These are phyloP conservation scores for Pteropus rufus DNA, from an alignment of 2,797 vertebrate genomes.

Conservation along the genomic window DNA sequence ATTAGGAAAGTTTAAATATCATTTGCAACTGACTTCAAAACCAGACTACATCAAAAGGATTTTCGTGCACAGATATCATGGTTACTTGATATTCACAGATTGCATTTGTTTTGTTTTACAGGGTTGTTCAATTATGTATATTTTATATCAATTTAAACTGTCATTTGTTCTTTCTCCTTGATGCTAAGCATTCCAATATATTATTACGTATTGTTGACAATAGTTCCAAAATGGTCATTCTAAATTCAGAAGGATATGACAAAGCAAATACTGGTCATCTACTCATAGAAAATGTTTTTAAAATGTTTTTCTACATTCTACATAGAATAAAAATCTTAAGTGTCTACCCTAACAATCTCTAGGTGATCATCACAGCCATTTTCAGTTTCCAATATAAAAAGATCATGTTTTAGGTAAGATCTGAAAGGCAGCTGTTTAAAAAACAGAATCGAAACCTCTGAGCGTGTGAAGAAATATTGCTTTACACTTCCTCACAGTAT, in stretches of 20 bases:
- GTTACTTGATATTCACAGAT: neutral
- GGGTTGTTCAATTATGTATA: neutral
- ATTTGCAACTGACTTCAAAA: constrained; percentile 5
- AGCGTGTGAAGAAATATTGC: neutral
- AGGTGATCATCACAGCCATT: neutral
- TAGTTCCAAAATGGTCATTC: neutral
- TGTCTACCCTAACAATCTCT: neutral
- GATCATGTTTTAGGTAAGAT: neutral
- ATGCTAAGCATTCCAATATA: neutral
- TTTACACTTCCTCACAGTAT: neutral
- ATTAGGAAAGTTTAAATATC: neutral
- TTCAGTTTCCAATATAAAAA: neutral
- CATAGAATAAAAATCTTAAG: constrained; percentile 16
- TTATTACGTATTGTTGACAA: constrained; percentile 9
- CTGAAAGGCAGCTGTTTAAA: neutral
- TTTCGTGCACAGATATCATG: neutral
- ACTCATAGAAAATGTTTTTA: neutral
- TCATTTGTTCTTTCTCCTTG: neutral
- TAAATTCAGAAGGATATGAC: neutral
- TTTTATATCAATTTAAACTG: constrained; percentile 37
- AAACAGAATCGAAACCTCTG: too few species aligned
- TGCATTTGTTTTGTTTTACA: neutral
- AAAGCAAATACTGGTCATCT: neutral
- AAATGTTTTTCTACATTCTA: neutral
- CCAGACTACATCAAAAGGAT: neutral